A percentile compares a stretch with the other conserved stretches of the same genome.
These are phyloP conservation scores for Propsilocerus akamusi DNA, from an alignment of 1,140 invertebrate species.

Conservation along the genomic window DNA sequence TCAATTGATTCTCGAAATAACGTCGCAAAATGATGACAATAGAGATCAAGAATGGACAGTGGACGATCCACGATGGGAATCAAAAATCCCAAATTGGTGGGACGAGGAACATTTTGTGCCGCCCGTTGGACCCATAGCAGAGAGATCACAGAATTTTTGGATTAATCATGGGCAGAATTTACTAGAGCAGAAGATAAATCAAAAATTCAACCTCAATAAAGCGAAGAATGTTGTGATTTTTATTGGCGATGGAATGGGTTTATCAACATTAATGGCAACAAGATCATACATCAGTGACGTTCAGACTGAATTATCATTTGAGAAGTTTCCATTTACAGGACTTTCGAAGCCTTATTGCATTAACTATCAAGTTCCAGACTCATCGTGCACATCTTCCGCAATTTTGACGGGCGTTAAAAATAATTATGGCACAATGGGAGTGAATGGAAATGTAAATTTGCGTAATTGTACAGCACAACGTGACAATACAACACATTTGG, in stretches of 20 bases:
- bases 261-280: slow-evolving; percentile 49
- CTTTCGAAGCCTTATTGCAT: slow-evolving; percentile 63
- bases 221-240: slow-evolving; percentile 56
- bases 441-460: slow-evolving; percentile 32
- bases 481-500: neutral
- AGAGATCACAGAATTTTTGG: neutral
- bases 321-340: slow-evolving; percentile 45
- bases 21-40: no score
- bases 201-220: neutral
- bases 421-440: slow-evolving; percentile 47
- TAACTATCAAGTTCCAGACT: slow-evolving; percentile 57
- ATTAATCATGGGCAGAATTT: neutral
- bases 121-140: neutral
- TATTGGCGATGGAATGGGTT: slow-evolving; percentile 60
- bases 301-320: slow-evolving; percentile 34
- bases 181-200: neutral
- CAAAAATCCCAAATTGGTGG: slow-evolving; percentile 1
- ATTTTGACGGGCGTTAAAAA: slow-evolving; percentile 60
- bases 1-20: no score
- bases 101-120: neutral
- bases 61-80: slow-evolving; percentile 1
- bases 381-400: slow-evolving; percentile 51
- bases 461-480: slow-evolving; percentile 24
- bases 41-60: no score
- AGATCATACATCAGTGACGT: slow-evolving; percentile 40